These are phyloP conservation scores for Otus scops DNA, from an alignment of 2,797 vertebrate genomes.

Conservation along the genomic window DNA sequence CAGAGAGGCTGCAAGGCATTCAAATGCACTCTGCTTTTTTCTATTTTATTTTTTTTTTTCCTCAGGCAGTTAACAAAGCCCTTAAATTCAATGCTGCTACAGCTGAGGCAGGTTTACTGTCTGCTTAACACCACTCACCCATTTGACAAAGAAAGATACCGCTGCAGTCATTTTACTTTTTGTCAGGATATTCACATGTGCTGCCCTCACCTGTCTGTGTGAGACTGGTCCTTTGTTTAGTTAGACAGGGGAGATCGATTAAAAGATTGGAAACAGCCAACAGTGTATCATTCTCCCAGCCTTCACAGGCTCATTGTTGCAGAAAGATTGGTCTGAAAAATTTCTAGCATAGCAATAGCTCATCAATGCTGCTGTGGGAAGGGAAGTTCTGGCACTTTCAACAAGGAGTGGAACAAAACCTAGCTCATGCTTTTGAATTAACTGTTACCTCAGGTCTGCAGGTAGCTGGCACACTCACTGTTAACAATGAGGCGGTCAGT, in stretches of 20 bases:
- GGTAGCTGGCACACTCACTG: background rate
- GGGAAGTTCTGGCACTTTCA: background rate
- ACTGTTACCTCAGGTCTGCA: background rate
- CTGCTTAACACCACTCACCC: slow-evolving; percentile 16
- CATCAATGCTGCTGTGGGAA: background rate
- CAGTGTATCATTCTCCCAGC: background rate
- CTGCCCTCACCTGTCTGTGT: slow-evolving; percentile 35
- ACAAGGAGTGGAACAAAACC: background rate
- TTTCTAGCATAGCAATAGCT: background rate
- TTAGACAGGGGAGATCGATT: slow-evolving; percentile 42
- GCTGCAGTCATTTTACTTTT: background rate
- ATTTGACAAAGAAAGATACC: slow-evolving; percentile 13
- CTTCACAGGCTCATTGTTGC: background rate
- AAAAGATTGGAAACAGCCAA: background rate
- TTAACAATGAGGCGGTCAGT: background rate
- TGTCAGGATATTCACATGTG: slow-evolving; percentile 16
- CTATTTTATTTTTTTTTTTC: background rate
- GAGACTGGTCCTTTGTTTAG: slow-evolving; percentile 27
- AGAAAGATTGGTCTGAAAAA: background rate
- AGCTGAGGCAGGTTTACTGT: background rate
- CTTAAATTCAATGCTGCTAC: background rate
- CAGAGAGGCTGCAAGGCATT: background rate
- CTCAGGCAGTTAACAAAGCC: slow-evolving; percentile 9
- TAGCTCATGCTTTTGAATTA: background rate
- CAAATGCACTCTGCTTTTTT: background rate